These are phyloP conservation scores for Todiramphus saurophagus DNA, from an alignment of 2,113 vertebrate species.

Conservation along the genomic window DNA sequence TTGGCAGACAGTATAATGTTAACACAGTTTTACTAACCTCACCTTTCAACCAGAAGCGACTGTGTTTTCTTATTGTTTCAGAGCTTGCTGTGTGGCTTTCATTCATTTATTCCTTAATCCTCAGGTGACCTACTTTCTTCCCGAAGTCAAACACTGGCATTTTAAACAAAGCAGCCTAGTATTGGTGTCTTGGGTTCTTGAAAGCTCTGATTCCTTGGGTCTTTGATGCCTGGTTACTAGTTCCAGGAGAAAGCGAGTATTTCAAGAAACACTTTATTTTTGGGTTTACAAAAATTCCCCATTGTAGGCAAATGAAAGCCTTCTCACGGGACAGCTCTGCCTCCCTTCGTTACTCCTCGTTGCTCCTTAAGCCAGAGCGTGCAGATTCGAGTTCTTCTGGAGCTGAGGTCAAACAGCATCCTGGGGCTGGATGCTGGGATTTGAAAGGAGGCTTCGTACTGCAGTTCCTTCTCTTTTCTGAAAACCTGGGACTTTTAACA, in stretches of 20 bases:
- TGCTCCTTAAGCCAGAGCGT: neutral
- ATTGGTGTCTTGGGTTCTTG: neutral
- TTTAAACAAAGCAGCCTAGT: neutral
- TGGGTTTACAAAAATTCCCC: neutral
- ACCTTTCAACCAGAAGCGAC: neutral
- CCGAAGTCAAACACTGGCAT: neutral
- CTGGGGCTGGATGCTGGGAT: neutral
- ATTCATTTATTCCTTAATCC: constrained; percentile 1
- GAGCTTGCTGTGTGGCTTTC: neutral
- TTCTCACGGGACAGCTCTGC: neutral
- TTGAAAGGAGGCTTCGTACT: neutral
- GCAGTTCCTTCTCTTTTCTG: neutral
- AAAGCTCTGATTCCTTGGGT: neutral
- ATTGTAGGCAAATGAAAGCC: neutral
- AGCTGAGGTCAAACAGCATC: neutral
- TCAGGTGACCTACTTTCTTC: neutral
- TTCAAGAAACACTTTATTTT: neutral
- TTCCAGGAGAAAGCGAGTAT: neutral
- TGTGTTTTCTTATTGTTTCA: neutral
- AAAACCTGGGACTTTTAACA: neutral
- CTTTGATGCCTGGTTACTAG: neutral
- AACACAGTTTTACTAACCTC: neutral
- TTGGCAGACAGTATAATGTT: neutral
- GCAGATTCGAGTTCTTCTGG: neutral
- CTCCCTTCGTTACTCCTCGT: neutral